These are phyloP conservation scores for Lamellibrachia satsuma DNA, from an alignment of 2,888 invertebrate genomes.

Conservation along the genomic window DNA sequence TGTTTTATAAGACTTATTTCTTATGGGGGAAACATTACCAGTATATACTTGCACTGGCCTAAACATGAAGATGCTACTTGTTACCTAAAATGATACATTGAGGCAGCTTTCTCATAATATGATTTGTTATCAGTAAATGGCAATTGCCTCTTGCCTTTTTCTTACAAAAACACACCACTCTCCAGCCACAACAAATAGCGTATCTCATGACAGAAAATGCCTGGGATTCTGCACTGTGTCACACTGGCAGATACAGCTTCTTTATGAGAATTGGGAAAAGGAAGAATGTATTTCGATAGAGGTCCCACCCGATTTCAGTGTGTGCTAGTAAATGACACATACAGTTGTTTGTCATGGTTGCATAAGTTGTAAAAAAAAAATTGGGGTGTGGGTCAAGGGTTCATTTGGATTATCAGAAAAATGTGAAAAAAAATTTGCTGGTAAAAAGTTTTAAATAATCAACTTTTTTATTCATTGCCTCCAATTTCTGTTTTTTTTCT, in stretches of 20 bases:
- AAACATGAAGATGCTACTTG: background rate
- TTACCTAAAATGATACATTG: background rate
- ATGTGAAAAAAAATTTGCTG: too few relatives aligned
- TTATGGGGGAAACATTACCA: too few relatives aligned
- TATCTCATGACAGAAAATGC: background rate
- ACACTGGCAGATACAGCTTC: background rate
- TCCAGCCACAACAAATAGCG: background rate
- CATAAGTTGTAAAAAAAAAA: too few relatives aligned
- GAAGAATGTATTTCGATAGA: background rate
- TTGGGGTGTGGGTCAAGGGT: too few relatives aligned
- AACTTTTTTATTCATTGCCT: too few relatives aligned
- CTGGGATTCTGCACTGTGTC: background rate
- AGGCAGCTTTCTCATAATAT: background rate
- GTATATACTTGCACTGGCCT: background rate
- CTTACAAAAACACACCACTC: background rate
- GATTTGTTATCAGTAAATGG: constrained; percentile 12
- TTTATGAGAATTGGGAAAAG: constrained; percentile 9
- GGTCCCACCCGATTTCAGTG: background rate
- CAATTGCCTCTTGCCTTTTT: background rate
- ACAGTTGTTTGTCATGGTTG: background rate
- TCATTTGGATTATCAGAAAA: too few relatives aligned
- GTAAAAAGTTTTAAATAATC: too few relatives aligned
- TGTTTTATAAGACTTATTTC: too few relatives aligned
- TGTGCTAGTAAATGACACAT: background rate
- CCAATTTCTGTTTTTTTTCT: too few relatives aligned